phyloP scores from a whole-genome alignment of 2,113 vertebrate species.

The Physeter macrocephalus region DNA sequence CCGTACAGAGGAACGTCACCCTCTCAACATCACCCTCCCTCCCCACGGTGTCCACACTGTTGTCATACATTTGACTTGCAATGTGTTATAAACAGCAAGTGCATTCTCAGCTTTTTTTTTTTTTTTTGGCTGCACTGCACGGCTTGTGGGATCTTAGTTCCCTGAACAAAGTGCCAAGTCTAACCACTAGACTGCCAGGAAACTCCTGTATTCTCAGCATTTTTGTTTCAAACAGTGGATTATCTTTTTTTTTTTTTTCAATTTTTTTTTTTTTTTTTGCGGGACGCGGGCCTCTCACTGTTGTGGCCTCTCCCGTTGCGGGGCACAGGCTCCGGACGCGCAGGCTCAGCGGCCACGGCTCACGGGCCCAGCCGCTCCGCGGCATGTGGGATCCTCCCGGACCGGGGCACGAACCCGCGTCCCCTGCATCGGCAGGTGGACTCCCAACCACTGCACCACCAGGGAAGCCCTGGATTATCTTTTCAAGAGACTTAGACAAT shows the following conservation, averaged over 20 bases:
- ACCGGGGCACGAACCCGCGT: too few relatives aligned
- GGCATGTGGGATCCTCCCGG: too few relatives aligned
- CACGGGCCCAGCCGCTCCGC: too few relatives aligned
- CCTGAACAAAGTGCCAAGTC: neutral
- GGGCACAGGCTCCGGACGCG: too few relatives aligned
- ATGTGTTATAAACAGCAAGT: fast-evolving
- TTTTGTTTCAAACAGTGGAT: neutral
- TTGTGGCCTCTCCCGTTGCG: too few relatives aligned
- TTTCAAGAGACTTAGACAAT: neutral
- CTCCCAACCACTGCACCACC: too few relatives aligned
- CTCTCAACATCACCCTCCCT: fast-evolving
- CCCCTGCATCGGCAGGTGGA: too few relatives aligned
- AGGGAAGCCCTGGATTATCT: neutral
- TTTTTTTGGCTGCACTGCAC: neutral
- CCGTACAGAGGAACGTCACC: fast-evolving
- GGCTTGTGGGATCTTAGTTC: neutral
- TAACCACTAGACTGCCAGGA: neutral
- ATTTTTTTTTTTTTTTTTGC: neutral
- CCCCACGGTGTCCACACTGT: fast-evolving
- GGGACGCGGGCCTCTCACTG: too few relatives aligned
- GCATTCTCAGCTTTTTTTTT: too few relatives aligned
- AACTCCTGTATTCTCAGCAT: neutral
- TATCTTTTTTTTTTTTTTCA: neutral
- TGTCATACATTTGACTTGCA: fast-evolving
- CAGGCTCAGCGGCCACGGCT: too few relatives aligned